Evolutionary conservation across 1,140 invertebrate species (phyloP).

Genomic region (Bombus sylvicola): DNA sequence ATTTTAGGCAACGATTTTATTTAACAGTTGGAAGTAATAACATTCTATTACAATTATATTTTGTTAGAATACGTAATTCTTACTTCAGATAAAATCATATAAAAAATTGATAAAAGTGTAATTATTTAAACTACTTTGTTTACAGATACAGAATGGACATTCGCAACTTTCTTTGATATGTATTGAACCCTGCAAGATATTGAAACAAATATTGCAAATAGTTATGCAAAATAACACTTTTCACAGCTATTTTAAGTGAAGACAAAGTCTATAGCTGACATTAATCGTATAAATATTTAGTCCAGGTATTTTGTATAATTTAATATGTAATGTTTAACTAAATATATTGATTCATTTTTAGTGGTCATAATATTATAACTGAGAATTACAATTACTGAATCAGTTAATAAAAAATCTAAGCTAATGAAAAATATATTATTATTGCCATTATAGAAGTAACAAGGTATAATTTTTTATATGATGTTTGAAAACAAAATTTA

Average conservation of each 20-base stretch:
- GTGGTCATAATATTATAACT: background rate
- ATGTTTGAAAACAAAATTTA: background rate
- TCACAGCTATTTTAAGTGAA: background rate
- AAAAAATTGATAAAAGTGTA: background rate
- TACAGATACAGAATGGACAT: background rate
- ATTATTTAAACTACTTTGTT: background rate
- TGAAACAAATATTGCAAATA: background rate
- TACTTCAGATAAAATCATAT: background rate
- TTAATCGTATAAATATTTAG: background rate
- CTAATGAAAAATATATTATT: background rate
- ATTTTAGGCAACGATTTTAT: background rate
- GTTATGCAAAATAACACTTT: background rate
- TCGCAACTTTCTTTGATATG: background rate
- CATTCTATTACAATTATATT: background rate
- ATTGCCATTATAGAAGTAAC: background rate
- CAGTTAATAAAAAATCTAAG: background rate
- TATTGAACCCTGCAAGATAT: background rate
- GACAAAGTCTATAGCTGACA: background rate
- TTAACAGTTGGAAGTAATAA: constrained; percentile 35
- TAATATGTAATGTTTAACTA: background rate
- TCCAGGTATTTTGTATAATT: background rate
- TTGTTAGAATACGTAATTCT: background rate
- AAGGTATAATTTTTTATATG: background rate
- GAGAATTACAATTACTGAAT: background rate
- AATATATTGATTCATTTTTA: background rate